A percentile compares a stretch with the other conserved stretches of the same genome.
These are phyloP conservation scores for Philopotamus ludificatus DNA, from an alignment of 1,140 invertebrate genomes.

Conservation along the genomic window DNA sequence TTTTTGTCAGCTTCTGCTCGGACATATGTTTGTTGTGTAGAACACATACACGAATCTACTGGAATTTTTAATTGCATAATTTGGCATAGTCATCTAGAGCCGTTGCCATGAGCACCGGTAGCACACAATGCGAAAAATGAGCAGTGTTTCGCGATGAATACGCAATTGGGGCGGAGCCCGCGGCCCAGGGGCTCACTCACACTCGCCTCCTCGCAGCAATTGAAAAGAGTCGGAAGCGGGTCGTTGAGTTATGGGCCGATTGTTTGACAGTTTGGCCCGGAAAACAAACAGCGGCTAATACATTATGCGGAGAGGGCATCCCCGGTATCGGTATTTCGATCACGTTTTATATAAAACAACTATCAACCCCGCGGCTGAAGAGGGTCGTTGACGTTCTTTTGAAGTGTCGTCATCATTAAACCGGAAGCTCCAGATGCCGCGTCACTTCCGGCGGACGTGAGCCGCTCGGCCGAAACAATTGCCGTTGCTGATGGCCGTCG, in stretches of 20 bases:
- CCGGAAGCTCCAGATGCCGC: not conserved
- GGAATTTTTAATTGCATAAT: not conserved
- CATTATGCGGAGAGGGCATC: not conserved
- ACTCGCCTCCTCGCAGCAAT: not conserved
- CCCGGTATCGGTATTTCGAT: not conserved
- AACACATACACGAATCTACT: not conserved
- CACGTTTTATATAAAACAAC: conserved; percentile 12
- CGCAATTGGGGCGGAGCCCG: not conserved
- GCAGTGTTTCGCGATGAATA: not conserved
- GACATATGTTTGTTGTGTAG: not conserved
- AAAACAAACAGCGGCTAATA: not conserved
- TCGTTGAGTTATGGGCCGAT: conserved; percentile 7
- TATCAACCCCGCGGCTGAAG: not conserved
- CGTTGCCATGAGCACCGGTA: not conserved
- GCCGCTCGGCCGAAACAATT: too few relatives aligned
- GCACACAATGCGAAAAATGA: conserved; percentile 8
- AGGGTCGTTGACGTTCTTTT: not conserved
- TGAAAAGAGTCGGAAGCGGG: not conserved
- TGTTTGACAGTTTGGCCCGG: conserved; percentile 6
- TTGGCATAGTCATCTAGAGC: not conserved
- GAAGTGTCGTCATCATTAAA: not conserved
- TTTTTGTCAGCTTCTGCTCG: not conserved
- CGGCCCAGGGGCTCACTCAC: not conserved
- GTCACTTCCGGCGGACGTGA: too few relatives aligned
- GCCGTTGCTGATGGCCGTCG: too few relatives aligned